Percentiles rank a stretch among this genome's conserved stretches.
phyloP scores from a whole-genome alignment of 1,140 invertebrate genomes.

The Calliphora vicina region DNA sequence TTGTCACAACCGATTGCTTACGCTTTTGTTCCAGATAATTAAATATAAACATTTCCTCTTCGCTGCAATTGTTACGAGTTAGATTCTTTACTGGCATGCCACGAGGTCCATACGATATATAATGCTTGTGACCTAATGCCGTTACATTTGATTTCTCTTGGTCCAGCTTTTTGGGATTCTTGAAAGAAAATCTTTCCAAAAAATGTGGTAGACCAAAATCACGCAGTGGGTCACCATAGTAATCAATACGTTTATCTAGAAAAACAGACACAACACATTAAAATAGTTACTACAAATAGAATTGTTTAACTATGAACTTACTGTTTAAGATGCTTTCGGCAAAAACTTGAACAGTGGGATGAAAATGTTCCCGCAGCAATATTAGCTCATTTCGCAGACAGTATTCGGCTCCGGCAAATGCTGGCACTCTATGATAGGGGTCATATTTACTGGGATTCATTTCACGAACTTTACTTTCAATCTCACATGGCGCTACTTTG shows the following conservation, averaged over 20 bases:
- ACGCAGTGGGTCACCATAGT: conserved; percentile 90
- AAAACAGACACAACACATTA: conserved; percentile 37
- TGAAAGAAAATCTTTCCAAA: conserved; percentile 93
- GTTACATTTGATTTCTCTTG: conserved; percentile 61
- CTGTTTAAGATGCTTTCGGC: conserved; percentile 82
- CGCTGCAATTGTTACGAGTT: conserved; percentile 54
- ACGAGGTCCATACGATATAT: conserved; percentile 50
- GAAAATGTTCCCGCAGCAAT: conserved; percentile 79
- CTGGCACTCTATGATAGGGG: conserved; percentile 81
- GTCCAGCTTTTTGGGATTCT: conserved; percentile 87
- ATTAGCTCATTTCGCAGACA: conserved; percentile 77
- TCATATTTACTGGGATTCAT: conserved; percentile 69
- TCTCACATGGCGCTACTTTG: conserved; percentile 36
- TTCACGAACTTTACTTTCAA: conserved; percentile 47
- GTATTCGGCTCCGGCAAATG: conserved; percentile 78
- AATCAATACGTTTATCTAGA: conserved; percentile 76
- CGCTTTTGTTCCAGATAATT: conserved; percentile 62
- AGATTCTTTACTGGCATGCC: conserved; percentile 53
- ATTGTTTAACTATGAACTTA: conserved; percentile 55
- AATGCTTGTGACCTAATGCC: conserved; percentile 52
- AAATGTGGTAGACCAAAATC: conserved; percentile 92
- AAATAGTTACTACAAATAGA: background rate
- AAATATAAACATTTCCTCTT: conserved; percentile 62
- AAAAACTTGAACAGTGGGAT: conserved; percentile 91
- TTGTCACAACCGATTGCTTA: conserved; percentile 46